Evolutionary conservation across 2,888 invertebrate genomes (phyloP), one percentile per base, ranked within the genome.

Genomic region (Cheilosia impressa): DNA sequence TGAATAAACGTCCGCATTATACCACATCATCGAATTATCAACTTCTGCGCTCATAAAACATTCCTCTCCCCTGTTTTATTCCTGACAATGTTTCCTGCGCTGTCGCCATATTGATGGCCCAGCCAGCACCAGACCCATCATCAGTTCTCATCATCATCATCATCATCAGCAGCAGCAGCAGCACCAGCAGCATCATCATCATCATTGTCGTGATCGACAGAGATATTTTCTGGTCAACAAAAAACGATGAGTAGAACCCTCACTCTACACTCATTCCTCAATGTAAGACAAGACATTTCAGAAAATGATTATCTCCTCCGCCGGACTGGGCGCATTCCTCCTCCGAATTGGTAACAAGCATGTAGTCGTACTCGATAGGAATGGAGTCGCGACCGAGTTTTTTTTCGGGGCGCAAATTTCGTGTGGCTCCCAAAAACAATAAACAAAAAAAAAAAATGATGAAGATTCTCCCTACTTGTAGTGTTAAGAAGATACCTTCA

Each of bases 11-110:
- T 85, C 85, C 77, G 85, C 80, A 85, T 85, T 80, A 81, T 85
- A 81, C 85, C 85, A 81, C 85, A 85, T 85, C 85, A 85, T 85
- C 85, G 81, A 85, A 85, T 85, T 85, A 85, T 85, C 85, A 77
- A 77, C 76, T 77, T 85, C 76, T 77, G 63, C 66, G 71, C 72
- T 85, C 85, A 72, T 85, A 85, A 81, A 85, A 76, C 34, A 57
- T 41, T 43, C 50, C n/a, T 57, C 15, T 55, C 27, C 22, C 50
- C 41, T 41, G 17, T 65, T 60, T 66, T 58, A 63, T 83, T 68
- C 50, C 58, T 77, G 79, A 81, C 85, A 81, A 81, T 81, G 72
- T 85, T 71, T 76, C 84, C 75, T 80, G 22, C 71, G 71, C 84
- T 85, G 85, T 85, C 85, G 85, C 85, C 85, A 85, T 80, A 85